phyloP scores from a whole-genome alignment of 1,140 invertebrate genomes.

The Trichonephila inaurata region DNA sequence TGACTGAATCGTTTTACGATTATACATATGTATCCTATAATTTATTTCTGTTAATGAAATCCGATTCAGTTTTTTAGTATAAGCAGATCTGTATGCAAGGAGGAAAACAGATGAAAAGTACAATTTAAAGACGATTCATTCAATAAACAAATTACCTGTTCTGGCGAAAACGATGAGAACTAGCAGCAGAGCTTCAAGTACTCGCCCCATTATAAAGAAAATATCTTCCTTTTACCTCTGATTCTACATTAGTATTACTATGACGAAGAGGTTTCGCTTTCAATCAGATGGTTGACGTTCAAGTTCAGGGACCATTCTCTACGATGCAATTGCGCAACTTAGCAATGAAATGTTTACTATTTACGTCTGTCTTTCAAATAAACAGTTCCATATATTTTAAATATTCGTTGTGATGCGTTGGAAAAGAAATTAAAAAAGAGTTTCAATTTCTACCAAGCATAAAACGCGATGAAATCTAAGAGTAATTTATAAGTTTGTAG shows the following conservation, averaged over 20 bases:
- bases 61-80: no score
- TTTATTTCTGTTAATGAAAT: no score
- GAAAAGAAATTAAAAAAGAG: neutral
- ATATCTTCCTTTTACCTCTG: conserved; percentile 20
- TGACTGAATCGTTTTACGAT: no score
- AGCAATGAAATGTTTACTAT: no score
- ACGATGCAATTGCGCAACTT: neutral
- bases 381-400: neutral
- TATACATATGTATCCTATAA: no score
- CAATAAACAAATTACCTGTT: conserved; percentile 40
- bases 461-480: neutral
- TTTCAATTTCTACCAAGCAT: neutral
- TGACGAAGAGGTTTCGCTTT: neutral
- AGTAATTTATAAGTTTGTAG: neutral
- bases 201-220: conserved; percentile 14
- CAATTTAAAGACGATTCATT: conserved; percentile 10
- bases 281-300: neutral
- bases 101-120: neutral
- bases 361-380: no score
- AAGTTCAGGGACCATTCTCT: neutral
- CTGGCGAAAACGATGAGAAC: conserved; percentile 36
- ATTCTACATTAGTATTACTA: conserved; percentile 4
- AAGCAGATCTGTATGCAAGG: neutral
- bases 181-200: neutral
- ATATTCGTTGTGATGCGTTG: neutral